Evolutionary conservation across 2,888 invertebrate species (phyloP), one percentile per base, ranked within the genome.

Genomic region (Eurytoma adleriae): DNA sequence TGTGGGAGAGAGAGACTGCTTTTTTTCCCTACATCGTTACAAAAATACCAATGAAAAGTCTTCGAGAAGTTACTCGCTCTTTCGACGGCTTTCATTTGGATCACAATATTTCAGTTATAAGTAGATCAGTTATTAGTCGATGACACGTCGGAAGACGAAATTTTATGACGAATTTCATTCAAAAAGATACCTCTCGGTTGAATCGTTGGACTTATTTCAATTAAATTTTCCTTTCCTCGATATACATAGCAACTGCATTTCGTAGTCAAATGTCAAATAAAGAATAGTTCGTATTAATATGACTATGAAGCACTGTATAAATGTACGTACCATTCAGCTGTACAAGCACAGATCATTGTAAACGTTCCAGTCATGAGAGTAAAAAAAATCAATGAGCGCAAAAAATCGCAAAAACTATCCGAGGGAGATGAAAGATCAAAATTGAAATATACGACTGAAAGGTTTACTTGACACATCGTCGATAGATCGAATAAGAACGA

Each of bases 1-100:
- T 67, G 75, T 24, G 59, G 27, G 57, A 66, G 75, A 57, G 67
- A 50, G 66, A 66, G 40, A 66, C 57, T 67, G n/a, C 48, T 48
- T 67, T 54, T 54, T 59, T 40, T 54, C 18, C 10, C 67, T 56
- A 59, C 20, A 13, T 56, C 59, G 50, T 74, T 75, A 75, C 59
- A 75, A 75, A 75, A 75, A 75, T 75, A 68, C 67, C 67, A 75
- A 75, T 75, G 50, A 75, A 67, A 67, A 75, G 59, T 75, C 48
- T 68, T 67, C 13, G 24, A 75, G 50, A 68, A 75, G 40, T 74
- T 57, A 66, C 54, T 59, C 27, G 74, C 50, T 67, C 50, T 67
- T 52, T 73, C 64, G 18, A 50, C 75, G 75, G 67, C 50, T 75
- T 75, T 75, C 59, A 75, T 68, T 67, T 67, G 67, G 16, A 75